These are phyloP conservation scores for Flexamia atlantica DNA, from an alignment of 2,888 invertebrate genomes.

Conservation along the genomic window DNA sequence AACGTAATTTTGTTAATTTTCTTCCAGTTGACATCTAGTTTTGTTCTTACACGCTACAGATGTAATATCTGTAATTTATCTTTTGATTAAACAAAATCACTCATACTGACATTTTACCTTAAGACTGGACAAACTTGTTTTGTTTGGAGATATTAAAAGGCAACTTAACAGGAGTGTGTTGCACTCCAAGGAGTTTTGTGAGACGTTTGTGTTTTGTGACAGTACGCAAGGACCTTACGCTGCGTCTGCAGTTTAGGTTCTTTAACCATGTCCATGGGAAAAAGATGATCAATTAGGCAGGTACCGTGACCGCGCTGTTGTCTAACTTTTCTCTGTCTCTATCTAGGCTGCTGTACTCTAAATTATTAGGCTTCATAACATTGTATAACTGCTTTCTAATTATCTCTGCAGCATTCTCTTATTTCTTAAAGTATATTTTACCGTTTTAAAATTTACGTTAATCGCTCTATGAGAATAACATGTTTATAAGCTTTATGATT, in stretches of 20 bases:
- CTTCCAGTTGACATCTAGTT: too few relatives aligned
- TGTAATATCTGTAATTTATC: too few relatives aligned
- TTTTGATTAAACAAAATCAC: too few relatives aligned
- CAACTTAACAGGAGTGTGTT: conserved; percentile 5
- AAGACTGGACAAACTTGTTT: background rate
- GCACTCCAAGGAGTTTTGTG: conserved; percentile 15
- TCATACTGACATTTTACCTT: too few relatives aligned
- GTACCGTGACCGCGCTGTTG: conserved; percentile 51
- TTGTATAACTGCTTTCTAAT: conserved; percentile 51
- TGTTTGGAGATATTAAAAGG: background rate
- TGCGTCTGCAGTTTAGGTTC: conserved; percentile 97
- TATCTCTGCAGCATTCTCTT: conserved; percentile 3
- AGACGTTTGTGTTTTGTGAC: conserved; percentile 51
- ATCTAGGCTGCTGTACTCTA: conserved; percentile 14
- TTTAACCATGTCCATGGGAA: conserved; percentile 95
- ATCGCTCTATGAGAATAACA: too few relatives aligned
- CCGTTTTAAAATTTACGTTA: too few relatives aligned
- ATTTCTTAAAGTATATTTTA: background rate
- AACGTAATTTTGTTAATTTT: too few relatives aligned
- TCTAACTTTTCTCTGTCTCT: conserved; percentile 12
- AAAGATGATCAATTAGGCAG: conserved; percentile 71
- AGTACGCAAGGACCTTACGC: conserved; percentile 98
- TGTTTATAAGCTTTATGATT: too few relatives aligned
- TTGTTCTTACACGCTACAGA: too few relatives aligned
- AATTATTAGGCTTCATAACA: conserved; percentile 31